Evolutionary conservation across 2,113 vertebrate genomes (phyloP), one percentile per base, ranked within the genome.

Genomic region (Stictonetta naevosa): DNA sequence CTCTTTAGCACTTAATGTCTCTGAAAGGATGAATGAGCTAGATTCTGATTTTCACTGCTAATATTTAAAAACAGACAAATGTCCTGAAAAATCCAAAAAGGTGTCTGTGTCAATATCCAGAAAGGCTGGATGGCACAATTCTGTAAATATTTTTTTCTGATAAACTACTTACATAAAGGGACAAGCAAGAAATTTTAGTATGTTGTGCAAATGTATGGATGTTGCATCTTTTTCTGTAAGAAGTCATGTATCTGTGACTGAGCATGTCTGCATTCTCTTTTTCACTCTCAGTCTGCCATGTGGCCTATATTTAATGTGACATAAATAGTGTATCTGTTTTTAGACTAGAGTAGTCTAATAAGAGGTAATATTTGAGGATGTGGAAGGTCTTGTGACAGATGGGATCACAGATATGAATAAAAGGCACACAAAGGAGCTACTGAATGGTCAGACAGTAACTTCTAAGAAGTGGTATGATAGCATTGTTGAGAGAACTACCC

Each of bases 301-400:
- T 68, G 64, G n/a, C 34, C 56, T 36, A 25, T 25, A 67, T n/a
- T 75, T 93, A 46, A 50, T 79, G 56, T 0, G 0, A 64, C 56
- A 46, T n/a, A 63, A 86, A 71, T 78, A 90, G 78, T 93, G 92
- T 52, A 78, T 81, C 64, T 88, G 20, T 21, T 92, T 88, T 94
- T 93, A 46, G 18, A 81, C 20, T 42, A 56, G 8, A 75, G 38
- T 48, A n/a, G 62, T 80, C 75, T 66, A 55, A 53, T 34, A 83
- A 86, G 60, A 74, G 26, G 29, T 60, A 88, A 38, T 84, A 78
- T 80, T 67, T 67, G 90, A 88, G 42, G 75, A 83, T 25, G 31
- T 6, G 52, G 64, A 75, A 60, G 23, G 38, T 75, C 92, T 94
- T 83, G 76, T 92, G 85, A 93, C 23, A 64, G 60, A 90, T 93